Evolutionary conservation across 2,888 invertebrate genomes (phyloP).

Genomic region (Odontocolon sp.): DNA sequence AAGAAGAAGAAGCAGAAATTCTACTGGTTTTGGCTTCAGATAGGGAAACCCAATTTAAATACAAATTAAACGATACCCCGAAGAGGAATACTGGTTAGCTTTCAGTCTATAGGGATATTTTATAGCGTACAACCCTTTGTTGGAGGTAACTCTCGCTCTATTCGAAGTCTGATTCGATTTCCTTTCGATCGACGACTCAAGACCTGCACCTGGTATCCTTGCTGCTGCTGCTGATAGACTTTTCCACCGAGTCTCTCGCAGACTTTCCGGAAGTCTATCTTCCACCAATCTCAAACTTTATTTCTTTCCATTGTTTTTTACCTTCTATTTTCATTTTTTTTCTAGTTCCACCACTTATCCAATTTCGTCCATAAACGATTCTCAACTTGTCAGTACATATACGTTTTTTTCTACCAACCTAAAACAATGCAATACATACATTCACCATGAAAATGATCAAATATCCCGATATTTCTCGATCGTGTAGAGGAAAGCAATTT

Average conservation of each 20-base stretch:
- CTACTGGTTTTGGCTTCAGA: conserved; percentile 13
- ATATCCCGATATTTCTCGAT: too few species aligned
- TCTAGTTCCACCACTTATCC: too few species aligned
- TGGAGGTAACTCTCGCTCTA: conserved; percentile 14
- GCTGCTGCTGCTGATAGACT: conserved; percentile 19
- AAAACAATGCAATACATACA: too few species aligned
- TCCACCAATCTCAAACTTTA: neutral
- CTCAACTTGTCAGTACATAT: too few species aligned
- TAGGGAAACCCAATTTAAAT: conserved; percentile 72
- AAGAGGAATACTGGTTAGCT: conserved; percentile 20
- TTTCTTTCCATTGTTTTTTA: too few species aligned
- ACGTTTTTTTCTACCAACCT: too few species aligned
- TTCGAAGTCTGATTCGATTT: conserved; percentile 27
- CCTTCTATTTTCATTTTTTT: too few species aligned
- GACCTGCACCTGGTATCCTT: neutral
- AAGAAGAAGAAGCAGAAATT: conserved; percentile 13
- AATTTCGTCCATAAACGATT: too few species aligned
- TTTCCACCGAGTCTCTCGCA: neutral
- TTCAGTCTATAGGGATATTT: conserved; percentile 1
- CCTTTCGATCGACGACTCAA: conserved; percentile 27
- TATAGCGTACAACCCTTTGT: conserved; percentile 10
- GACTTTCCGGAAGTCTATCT: neutral
- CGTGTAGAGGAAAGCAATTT: too few species aligned
- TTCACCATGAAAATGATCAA: too few species aligned
- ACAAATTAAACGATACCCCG: conserved; percentile 72